These are phyloP conservation scores for Hephaestus fuliginosus DNA, from an alignment of 2,797 vertebrate species.

Conservation along the genomic window DNA sequence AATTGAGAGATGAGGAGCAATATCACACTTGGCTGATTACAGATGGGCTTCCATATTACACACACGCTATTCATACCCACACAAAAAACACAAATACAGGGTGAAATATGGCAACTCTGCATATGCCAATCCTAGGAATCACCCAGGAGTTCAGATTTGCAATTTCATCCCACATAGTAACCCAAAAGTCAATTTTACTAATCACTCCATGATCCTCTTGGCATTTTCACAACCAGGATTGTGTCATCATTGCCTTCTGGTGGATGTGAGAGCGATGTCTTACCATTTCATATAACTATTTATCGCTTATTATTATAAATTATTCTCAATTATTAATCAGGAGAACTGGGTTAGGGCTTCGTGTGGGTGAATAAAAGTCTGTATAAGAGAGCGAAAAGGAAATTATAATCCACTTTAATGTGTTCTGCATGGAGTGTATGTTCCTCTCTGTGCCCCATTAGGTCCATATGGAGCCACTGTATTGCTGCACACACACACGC, in stretches of 20 bases:
- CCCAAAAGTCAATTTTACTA: constrained; percentile 47
- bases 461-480: constrained; percentile 66
- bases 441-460: constrained; percentile 69
- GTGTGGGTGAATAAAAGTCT: constrained; percentile 28
- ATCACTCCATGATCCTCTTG: constrained; percentile 31
- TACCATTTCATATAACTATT: constrained; percentile 3
- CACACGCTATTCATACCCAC: constrained; percentile 53
- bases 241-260: constrained; percentile 24
- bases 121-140: constrained; percentile 54
- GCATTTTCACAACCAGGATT: constrained; percentile 17
- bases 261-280: constrained; percentile 4
- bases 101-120: constrained; percentile 43
- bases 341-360: constrained; percentile 28
- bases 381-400: constrained; percentile 25
- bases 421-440: constrained; percentile 33
- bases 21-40: constrained; percentile 79
- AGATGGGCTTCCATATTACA: constrained; percentile 73
- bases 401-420: constrained; percentile 46
- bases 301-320: constrained; percentile 21
- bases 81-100: constrained; percentile 52
- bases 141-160: constrained; percentile 37
- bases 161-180: constrained; percentile 31
- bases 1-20: constrained; percentile 82
- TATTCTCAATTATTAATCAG: constrained; percentile 45
- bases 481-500: constrained; percentile 27